Evolutionary conservation across 1,140 invertebrate species (phyloP).

Genomic region (Conus ventricosus): DNA sequence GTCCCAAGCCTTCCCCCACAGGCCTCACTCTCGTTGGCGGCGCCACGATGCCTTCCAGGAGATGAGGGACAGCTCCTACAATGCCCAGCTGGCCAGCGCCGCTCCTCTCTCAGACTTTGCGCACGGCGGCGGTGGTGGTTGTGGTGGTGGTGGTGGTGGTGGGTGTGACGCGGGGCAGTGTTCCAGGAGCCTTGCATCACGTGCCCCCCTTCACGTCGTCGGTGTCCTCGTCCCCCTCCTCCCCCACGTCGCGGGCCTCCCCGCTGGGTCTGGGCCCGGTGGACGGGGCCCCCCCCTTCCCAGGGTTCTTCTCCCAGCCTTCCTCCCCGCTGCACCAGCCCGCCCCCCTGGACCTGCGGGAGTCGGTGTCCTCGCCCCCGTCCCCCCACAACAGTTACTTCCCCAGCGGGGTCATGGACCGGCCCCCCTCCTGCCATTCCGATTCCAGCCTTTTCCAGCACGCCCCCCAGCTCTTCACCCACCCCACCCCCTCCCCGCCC

Average conservation of each 20-base stretch:
- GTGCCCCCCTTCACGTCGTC: not conserved
- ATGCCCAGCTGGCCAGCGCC: slow-evolving; percentile 21
- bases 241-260: not conserved
- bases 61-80: slow-evolving; percentile 27
- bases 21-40: slow-evolving; percentile 22
- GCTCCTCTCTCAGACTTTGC: slow-evolving; percentile 4
- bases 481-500: not conserved
- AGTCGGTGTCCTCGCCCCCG: slow-evolving; percentile 29
- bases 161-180: too few relatives aligned
- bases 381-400: slow-evolving; percentile 29
- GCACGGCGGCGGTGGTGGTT: not conserved
- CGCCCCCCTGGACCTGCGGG: not conserved
- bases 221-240: slow-evolving; percentile 1
- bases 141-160: not conserved
- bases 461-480: not conserved
- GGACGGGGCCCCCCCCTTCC: not conserved
- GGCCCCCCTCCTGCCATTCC: slow-evolving; percentile 1
- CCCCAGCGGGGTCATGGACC: not conserved
- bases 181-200: not conserved
- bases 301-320: slow-evolving; percentile 22
- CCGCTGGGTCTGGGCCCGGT: not conserved
- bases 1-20: not conserved
- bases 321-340: slow-evolving; percentile 20
- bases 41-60: slow-evolving; percentile 47
- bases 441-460: slow-evolving; percentile 5